Evolutionary conservation across 2,888 invertebrate genomes (phyloP).

Genomic region (Iphiclides podalirius): DNA sequence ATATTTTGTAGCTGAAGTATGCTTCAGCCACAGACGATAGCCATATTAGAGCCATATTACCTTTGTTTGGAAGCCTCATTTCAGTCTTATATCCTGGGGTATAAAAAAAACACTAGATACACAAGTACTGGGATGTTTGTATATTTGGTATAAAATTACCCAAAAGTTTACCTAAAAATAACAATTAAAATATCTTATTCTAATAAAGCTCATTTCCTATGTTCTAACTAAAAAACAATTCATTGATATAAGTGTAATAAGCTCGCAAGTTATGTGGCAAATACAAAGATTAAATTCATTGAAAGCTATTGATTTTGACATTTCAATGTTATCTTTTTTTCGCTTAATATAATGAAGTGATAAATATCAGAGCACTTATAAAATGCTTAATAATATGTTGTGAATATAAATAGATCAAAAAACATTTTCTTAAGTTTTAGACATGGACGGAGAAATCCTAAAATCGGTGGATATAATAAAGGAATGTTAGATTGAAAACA

Average conservation of each 20-base stretch:
- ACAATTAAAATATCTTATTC: constrained; percentile 48
- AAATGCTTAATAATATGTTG: neutral
- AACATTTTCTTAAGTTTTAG: neutral
- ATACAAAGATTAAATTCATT: constrained; percentile 10
- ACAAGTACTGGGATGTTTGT: constrained; percentile 40
- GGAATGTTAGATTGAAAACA: constrained; percentile 10
- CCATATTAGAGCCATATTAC: too few species aligned
- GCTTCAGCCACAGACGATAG: too few species aligned
- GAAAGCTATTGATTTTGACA: constrained; percentile 1
- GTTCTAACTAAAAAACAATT: constrained; percentile 35
- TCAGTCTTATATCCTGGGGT: too few species aligned
- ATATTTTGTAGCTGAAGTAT: too few species aligned
- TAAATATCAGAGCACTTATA: neutral
- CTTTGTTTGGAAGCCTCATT: too few species aligned
- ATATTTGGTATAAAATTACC: constrained; percentile 74
- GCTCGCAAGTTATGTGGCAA: constrained; percentile 25
- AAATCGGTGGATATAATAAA: constrained; percentile 18
- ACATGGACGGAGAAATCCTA: constrained; percentile 17
- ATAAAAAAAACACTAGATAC: too few species aligned
- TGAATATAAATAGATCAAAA: neutral
- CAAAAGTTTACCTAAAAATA: constrained; percentile 53
- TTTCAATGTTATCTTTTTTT: neutral
- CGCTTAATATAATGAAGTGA: neutral
- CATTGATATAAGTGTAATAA: constrained; percentile 32
- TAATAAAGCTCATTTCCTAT: constrained; percentile 66